Evolutionary conservation across 2,888 invertebrate genomes (phyloP).

Genomic region (Hyppa rectilinea): DNA sequence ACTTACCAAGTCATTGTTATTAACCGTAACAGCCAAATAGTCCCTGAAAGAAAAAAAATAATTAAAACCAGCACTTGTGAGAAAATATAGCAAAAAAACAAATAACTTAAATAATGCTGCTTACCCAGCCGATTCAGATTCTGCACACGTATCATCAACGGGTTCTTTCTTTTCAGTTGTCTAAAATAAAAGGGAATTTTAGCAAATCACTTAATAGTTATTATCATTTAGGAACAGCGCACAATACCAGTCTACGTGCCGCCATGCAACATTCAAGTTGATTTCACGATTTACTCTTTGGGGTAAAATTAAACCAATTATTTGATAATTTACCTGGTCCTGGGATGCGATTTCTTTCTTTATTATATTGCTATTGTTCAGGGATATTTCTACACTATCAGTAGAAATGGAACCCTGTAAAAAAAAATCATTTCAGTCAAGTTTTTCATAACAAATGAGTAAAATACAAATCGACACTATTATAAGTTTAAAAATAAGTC

Average conservation of each 20-base stretch:
- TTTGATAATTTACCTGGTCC: slow-evolving; percentile 65
- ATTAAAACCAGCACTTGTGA: background rate
- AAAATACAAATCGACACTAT: background rate
- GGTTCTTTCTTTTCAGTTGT: slow-evolving; percentile 70
- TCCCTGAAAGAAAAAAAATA: slow-evolving; percentile 78
- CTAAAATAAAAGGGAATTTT: slow-evolving; percentile 60
- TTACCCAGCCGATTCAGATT: slow-evolving; percentile 86
- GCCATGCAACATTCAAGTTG: too few species aligned
- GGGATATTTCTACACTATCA: slow-evolving; percentile 83
- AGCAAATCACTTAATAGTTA: background rate
- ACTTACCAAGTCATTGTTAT: slow-evolving; percentile 83
- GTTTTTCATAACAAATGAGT: background rate
- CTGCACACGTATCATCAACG: slow-evolving; percentile 82
- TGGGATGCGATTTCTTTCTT: slow-evolving; percentile 70
- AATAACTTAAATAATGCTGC: slow-evolving; percentile 4
- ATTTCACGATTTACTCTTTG: too few species aligned
- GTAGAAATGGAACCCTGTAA: slow-evolving; percentile 85
- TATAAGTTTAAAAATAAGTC: background rate
- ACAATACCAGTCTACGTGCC: background rate
- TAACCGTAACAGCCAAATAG: slow-evolving; percentile 80
- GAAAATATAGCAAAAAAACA: background rate
- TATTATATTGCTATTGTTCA: slow-evolving; percentile 74
- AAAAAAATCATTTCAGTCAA: slow-evolving; percentile 15
- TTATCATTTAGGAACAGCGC: background rate
- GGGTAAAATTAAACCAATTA: background rate